Conservation (phyloP, 2,888 invertebrate genomes). For the Pomacea canaliculata region DNA sequence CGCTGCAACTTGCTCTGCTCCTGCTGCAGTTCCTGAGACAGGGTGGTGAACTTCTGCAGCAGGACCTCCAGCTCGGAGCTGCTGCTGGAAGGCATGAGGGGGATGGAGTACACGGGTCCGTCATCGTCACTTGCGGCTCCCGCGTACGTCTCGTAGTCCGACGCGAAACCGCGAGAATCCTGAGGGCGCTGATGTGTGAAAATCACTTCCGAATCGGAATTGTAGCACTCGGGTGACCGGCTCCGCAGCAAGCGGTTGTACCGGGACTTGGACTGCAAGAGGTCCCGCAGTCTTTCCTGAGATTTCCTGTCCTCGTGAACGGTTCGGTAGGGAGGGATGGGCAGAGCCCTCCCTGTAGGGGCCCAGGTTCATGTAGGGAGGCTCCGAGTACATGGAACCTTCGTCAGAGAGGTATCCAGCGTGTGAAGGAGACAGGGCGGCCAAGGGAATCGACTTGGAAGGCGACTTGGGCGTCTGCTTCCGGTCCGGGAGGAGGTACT, state of each 20-base stretch:
- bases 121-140: slow-evolving; percentile 61
- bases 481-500: slow-evolving; percentile 39
- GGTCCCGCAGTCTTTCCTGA: slow-evolving; percentile 58
- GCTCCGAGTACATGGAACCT: slow-evolving; percentile 27
- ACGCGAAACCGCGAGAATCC: slow-evolving; percentile 59
- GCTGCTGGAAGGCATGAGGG: slow-evolving; percentile 58
- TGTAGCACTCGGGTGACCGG: slow-evolving; percentile 75
- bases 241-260: slow-evolving; percentile 71
- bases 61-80: slow-evolving; percentile 65
- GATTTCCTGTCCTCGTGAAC: slow-evolving; percentile 45
- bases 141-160: slow-evolving; percentile 63
- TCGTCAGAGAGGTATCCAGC: slow-evolving; percentile 20
- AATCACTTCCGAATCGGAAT: slow-evolving; percentile 89
- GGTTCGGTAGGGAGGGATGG: slow-evolving; percentile 8
- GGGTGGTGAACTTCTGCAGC: slow-evolving; percentile 67
- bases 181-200: slow-evolving; percentile 53
- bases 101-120: slow-evolving; percentile 58
- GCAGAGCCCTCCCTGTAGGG: slow-evolving; percentile 29
- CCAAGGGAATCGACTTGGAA: slow-evolving; percentile 29
- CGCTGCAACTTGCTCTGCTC: slow-evolving; percentile 61
- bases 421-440: slow-evolving; percentile 3
- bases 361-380: slow-evolving; percentile 37
- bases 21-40: slow-evolving; percentile 71
- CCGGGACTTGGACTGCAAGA: slow-evolving; percentile 60
- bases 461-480: slow-evolving; percentile 35